A percentile compares a stretch with the other conserved stretches of the same genome.
Conservation (phyloP, 1,140 invertebrate species). For the Dinothrombium tinctorium region DNA sequence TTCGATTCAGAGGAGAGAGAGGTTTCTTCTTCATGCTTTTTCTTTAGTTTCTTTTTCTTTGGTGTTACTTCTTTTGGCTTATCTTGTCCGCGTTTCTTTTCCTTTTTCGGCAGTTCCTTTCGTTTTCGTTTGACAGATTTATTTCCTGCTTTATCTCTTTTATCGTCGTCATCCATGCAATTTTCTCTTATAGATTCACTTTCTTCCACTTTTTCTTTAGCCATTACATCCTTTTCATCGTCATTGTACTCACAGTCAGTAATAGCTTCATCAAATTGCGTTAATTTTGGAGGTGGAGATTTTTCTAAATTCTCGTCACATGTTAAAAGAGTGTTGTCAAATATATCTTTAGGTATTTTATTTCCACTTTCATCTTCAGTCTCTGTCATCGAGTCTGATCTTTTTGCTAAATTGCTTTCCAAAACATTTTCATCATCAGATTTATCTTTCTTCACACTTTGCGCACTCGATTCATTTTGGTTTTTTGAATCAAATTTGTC, state of each 20-base stretch:
- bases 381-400: too few species aligned
- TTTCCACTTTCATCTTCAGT: neutral
- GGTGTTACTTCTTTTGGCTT: neutral
- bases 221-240: neutral
- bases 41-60: neutral
- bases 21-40: too few species aligned
- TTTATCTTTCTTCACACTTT: neutral
- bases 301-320: constrained; percentile 2
- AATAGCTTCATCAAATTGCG: neutral
- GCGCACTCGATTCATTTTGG: neutral
- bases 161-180: neutral
- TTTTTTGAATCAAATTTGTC: too few species aligned
- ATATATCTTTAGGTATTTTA: neutral
- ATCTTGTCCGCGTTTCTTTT: neutral
- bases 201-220: neutral
- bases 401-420: too few species aligned
- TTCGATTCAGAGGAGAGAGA: too few species aligned
- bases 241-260: too few species aligned
- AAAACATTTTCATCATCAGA: neutral
- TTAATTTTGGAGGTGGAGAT: neutral
- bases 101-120: neutral
- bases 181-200: neutral
- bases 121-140: neutral
- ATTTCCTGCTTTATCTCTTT: neutral
- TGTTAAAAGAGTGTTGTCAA: too few species aligned